Evolutionary conservation across 2,797 vertebrate species (phyloP).

Genomic region (Mormyrops boulengeri): DNA sequence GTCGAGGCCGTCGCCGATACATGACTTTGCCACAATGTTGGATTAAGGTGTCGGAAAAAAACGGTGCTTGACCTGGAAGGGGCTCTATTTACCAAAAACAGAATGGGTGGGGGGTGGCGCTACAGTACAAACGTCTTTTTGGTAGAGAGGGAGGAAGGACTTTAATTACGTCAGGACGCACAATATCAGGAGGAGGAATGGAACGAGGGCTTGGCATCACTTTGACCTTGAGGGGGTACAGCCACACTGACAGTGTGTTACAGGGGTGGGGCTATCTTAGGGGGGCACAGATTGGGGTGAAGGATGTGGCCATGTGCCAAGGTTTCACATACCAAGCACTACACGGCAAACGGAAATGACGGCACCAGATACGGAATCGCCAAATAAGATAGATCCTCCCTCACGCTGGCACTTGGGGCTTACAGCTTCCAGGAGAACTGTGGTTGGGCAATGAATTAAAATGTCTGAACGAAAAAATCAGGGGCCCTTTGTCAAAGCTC

Average conservation of each 20-base stretch:
- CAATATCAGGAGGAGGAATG: not conserved
- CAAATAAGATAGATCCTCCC: not conserved
- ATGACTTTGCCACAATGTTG: not conserved
- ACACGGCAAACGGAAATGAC: not conserved
- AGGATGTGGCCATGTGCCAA: not conserved
- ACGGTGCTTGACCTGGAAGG: not conserved
- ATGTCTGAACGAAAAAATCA: not conserved
- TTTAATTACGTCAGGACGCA: not conserved
- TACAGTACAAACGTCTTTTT: not conserved
- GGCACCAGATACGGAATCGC: not conserved
- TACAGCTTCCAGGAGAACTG: not conserved
- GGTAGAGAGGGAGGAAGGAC: not conserved
- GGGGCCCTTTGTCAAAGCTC: not conserved
- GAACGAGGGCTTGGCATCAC: not conserved
- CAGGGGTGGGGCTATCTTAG: not conserved
- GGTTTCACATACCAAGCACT: not conserved
- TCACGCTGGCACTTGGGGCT: not conserved
- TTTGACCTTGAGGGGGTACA: not conserved
- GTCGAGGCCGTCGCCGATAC: conserved; percentile 5
- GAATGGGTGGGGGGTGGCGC: not conserved
- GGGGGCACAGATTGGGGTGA: not conserved
- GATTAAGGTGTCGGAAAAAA: not conserved
- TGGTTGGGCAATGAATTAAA: not conserved
- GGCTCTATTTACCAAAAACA: not conserved
- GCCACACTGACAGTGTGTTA: not conserved